phyloP scores from a whole-genome alignment of 2,113 vertebrate genomes.

The Montifringilla adamsi region DNA sequence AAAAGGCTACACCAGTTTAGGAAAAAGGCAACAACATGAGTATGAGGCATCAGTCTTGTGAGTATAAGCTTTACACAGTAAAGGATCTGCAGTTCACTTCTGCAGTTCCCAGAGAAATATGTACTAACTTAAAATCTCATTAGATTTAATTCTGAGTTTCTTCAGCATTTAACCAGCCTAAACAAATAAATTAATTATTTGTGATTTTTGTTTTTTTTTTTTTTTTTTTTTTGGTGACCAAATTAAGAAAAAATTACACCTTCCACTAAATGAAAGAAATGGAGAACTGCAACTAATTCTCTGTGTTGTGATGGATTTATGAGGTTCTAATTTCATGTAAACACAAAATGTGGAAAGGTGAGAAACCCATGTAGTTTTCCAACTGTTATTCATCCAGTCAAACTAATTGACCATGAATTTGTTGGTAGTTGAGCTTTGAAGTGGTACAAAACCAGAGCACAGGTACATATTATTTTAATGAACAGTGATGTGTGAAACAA shows the following conservation, averaged over 20 bases:
- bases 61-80: not conserved
- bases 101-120: not conserved
- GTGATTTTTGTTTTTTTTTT: not conserved
- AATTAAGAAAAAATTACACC: not conserved
- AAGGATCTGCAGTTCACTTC: not conserved
- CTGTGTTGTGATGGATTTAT: not conserved
- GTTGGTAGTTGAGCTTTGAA: constrained; percentile 57
- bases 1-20: not conserved
- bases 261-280: not conserved
- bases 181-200: not conserved
- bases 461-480: constrained; percentile 69
- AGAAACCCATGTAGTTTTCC: constrained; percentile 12
- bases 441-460: constrained; percentile 31
- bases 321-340: constrained; percentile 14
- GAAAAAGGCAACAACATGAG: not conserved
- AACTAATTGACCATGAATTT: constrained; percentile 65
- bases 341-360: not conserved
- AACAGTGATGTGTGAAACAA: constrained; percentile 68
- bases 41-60: not conserved
- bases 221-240: not conserved
- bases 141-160: not conserved
- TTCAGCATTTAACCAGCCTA: not conserved
- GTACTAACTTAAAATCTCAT: not conserved
- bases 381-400: constrained; percentile 16
- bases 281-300: not conserved